A percentile compares a stretch with the other conserved stretches of the same genome.
Conservation (phyloP, 2,113 vertebrate genomes). For the Microtus pennsylvanicus region DNA sequence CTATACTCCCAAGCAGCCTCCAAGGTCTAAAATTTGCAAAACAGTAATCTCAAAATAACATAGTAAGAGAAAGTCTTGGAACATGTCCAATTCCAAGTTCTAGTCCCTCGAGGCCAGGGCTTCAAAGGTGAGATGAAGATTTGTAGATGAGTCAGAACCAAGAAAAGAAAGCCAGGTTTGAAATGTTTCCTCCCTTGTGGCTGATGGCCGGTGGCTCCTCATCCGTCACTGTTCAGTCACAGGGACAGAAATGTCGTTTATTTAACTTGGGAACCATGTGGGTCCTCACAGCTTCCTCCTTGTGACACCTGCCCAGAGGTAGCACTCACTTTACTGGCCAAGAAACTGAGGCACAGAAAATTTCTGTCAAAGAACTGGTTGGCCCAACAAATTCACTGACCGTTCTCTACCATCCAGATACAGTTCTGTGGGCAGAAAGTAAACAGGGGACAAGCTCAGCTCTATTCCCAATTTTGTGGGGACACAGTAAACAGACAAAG, state of each 20-base stretch:
- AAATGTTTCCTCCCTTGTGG: not conserved
- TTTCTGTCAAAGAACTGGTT: not conserved
- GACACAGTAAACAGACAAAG: not conserved
- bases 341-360: not conserved
- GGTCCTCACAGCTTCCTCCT: too few relatives aligned
- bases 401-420: not conserved
- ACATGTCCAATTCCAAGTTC: not conserved
- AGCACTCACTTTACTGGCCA: not conserved
- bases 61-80: slow-evolving; percentile 51
- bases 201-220: not conserved
- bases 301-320: too few relatives aligned
- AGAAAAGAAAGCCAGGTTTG: not conserved
- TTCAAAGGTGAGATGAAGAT: not conserved
- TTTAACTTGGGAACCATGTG: not conserved
- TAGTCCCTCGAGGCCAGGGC: not conserved
- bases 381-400: not conserved
- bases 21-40: slow-evolving; percentile 45
- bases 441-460: not conserved
- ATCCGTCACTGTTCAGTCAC: not conserved
- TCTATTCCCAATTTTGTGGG: not conserved
- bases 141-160: not conserved
- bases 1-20: not conserved
- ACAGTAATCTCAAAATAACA: slow-evolving; percentile 22
- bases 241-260: not conserved
- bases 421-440: not conserved